Evolutionary conservation across 2,888 invertebrate genomes (phyloP).

Genomic region (Cremastobaeus sp.): DNA sequence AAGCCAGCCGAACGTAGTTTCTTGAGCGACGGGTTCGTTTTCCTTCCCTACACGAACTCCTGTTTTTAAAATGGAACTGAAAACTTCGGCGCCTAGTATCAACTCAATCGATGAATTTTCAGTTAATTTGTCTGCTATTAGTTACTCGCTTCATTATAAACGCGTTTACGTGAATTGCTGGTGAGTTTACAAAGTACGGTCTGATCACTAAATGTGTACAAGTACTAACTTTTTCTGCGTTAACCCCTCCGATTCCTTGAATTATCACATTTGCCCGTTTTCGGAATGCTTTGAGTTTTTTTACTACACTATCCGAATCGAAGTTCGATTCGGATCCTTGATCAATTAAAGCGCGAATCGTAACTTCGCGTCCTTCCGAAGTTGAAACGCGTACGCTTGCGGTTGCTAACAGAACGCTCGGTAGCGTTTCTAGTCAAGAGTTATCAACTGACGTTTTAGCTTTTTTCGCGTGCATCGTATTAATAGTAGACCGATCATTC

Average conservation of each 20-base stretch:
- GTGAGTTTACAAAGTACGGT: too few relatives aligned
- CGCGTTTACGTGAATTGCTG: too few relatives aligned
- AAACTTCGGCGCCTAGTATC: conserved; percentile 21
- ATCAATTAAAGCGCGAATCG: background rate
- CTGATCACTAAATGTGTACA: too few relatives aligned
- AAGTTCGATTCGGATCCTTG: conserved; percentile 4
- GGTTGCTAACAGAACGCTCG: conserved; percentile 13
- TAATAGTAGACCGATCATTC: too few relatives aligned
- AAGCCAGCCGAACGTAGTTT: conserved; percentile 12
- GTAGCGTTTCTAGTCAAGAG: background rate
- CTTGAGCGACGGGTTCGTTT: conserved; percentile 12
- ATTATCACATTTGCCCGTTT: too few relatives aligned
- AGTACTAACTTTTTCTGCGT: too few relatives aligned
- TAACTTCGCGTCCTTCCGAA: background rate
- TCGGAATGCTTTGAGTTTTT: too few relatives aligned
- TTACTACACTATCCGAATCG: conserved; percentile 1
- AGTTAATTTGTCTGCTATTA: background rate
- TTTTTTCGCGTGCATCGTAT: too few relatives aligned
- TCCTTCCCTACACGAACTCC: conserved; percentile 10
- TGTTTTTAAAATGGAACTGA: conserved; percentile 7
- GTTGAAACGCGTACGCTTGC: background rate
- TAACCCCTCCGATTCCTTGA: conserved; percentile 6
- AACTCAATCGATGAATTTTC: background rate
- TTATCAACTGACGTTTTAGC: background rate
- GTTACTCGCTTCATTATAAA: too few relatives aligned